These are phyloP conservation scores for Diabrotica undecimpunctata DNA, from an alignment of 1,140 invertebrate species.

Conservation along the genomic window DNA sequence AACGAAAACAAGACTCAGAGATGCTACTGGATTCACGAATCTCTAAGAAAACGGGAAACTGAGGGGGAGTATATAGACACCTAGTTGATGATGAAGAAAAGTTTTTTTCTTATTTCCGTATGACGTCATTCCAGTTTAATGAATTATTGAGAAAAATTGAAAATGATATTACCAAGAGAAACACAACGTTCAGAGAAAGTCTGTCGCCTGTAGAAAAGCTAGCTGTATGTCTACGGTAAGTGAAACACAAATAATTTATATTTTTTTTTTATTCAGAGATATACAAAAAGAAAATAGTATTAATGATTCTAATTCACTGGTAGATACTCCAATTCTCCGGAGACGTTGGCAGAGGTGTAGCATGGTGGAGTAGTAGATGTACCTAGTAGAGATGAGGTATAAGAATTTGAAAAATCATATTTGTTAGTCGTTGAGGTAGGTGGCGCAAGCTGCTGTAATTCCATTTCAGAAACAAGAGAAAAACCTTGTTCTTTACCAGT, in stretches of 20 bases:
- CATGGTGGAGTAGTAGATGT: slow-evolving; percentile 8
- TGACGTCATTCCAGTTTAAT: no score
- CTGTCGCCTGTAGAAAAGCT: neutral
- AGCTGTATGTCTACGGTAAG: neutral
- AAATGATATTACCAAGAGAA: neutral
- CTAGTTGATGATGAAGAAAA: slow-evolving; percentile 19
- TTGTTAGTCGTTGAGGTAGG: slow-evolving; percentile 5
- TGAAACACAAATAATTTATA: no score
- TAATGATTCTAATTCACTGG: slow-evolving; percentile 1
- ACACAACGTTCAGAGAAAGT: neutral
- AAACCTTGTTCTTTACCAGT: slow-evolving; percentile 17
- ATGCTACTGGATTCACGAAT: slow-evolving; percentile 17
- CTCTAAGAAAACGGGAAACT: slow-evolving; percentile 16
- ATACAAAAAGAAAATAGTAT: neutral
- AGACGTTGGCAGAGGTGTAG: slow-evolving; percentile 18
- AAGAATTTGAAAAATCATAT: neutral
- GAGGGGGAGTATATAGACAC: slow-evolving; percentile 15
- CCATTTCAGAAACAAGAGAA: slow-evolving; percentile 18
- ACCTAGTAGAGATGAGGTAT: slow-evolving; percentile 13
- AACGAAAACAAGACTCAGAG: neutral
- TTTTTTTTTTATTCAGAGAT: no score
- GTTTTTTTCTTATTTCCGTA: no score
- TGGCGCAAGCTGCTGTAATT: slow-evolving; percentile 19
- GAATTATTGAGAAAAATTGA: slow-evolving; percentile 10
- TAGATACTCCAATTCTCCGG: neutral